Base-by-base conservation (phyloP, 2,888 invertebrate species). In the Macrophya alboannulata region DNA sequence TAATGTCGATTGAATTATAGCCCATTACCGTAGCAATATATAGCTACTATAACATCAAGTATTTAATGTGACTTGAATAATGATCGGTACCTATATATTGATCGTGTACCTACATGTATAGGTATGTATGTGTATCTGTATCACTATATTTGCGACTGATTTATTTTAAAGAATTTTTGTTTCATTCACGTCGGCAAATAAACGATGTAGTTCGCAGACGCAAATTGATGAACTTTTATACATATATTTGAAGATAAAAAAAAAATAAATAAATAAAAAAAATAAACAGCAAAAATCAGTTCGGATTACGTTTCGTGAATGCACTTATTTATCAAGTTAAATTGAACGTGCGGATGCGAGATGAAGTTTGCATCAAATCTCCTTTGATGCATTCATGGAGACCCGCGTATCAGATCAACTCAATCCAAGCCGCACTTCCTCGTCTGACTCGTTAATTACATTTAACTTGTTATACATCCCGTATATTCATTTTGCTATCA, bases 371-470 rank as follows among this genome's bases (percentile, higher is more conserved):
- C 83, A 83, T 83, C 83, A 71, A 68, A 83, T 83, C 83, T 83
- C 68, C 83, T 83, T 83, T 83, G 83, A 83, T 83, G 68, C 83
- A 83, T 83, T 83, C 83, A 71, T 37, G 83, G 83, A 83, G 83
- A 83, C 83, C 83, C 83, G 65, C 45, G 48, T 71, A 88, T 88
- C 87, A 86, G 87, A 88, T 88, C 84, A 88, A 83, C 86, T 86
- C 86, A 85, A 85, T 87, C 86, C 85, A 86, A 88, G 81, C 77
- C 86, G 85, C 87, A 89, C 88, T 89, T 89, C 89, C 88, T 87
- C 88, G 85, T 87, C 83, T 74, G 86, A 85, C 45, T 82, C 84
- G 87, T 88, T 90, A 90, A 90, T 90, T 90, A 87, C 89, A 89
- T 87, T 86, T 88, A 89, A 86, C 86, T 87, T 86, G 86, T 82